Evolutionary conservation across 2,888 invertebrate genomes (phyloP).

Genomic region (Coecobrya sp.): DNA sequence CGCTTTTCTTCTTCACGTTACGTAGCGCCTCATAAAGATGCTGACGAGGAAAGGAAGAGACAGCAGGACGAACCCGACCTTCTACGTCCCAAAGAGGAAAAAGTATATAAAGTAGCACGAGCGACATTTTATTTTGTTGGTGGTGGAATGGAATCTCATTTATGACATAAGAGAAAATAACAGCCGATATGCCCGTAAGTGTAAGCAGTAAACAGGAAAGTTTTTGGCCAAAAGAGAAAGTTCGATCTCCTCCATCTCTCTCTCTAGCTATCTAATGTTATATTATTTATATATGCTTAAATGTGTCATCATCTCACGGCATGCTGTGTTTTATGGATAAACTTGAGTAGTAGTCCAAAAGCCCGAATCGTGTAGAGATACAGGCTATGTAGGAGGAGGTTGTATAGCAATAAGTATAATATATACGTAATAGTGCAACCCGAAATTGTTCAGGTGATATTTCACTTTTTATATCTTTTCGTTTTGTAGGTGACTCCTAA

Average conservation of each 20-base stretch:
- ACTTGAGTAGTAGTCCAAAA: constrained; percentile 61
- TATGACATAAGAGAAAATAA: background rate
- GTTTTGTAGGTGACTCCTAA: constrained; percentile 78
- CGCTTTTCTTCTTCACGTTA: too few relatives aligned
- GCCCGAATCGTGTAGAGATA: background rate
- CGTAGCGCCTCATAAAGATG: too few relatives aligned
- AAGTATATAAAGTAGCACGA: background rate
- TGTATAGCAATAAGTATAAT: background rate
- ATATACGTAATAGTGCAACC: constrained; percentile 21
- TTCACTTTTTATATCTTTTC: constrained; percentile 78
- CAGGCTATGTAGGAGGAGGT: constrained; percentile 15
- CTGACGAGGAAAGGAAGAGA: background rate
- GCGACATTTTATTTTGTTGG: background rate
- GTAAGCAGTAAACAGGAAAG: constrained; percentile 15
- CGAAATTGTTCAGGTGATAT: constrained; percentile 78
- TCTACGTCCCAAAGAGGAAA: background rate
- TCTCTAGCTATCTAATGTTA: too few relatives aligned
- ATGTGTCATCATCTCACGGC: constrained; percentile 70
- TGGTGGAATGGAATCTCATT: constrained; percentile 18
- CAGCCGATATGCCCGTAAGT: background rate
- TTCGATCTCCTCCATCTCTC: background rate
- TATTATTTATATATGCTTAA: constrained; percentile 19
- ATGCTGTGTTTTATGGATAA: constrained; percentile 79
- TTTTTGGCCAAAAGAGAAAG: constrained; percentile 17
- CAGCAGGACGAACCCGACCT: background rate